Conservation (phyloP, 92 coral and sea anemone species). For the Phenganax stokvisi region DNA sequence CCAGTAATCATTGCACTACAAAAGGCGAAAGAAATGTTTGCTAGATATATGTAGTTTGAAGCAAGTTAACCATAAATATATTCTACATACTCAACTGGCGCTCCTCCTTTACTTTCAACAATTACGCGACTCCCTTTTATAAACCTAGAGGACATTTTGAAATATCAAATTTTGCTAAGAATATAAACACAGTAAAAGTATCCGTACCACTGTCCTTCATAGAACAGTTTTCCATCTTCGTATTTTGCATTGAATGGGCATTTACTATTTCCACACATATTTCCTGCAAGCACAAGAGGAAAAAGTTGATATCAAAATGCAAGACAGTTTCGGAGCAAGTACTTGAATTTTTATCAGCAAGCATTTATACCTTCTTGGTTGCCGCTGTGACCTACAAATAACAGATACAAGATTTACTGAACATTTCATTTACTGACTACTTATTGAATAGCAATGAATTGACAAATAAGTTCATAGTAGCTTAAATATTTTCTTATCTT, state of each 20-base stretch:
- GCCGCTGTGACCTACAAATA: constrained; percentile 37
- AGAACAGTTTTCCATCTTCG: constrained; percentile 97
- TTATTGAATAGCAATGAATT: background rate
- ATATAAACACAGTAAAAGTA: background rate
- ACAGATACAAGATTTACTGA: background rate
- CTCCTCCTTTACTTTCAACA: constrained; percentile 87
- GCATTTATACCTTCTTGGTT: constrained; percentile 23
- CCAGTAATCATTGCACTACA: constrained; percentile 88
- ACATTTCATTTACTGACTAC: background rate
- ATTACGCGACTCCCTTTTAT: constrained; percentile 78
- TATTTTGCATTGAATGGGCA: constrained; percentile 88
- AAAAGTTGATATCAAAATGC: too few species aligned
- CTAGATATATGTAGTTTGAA: background rate
- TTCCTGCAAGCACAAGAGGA: background rate
- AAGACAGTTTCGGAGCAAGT: background rate
- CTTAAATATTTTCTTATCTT: constrained; percentile 20
- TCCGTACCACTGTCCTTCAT: constrained; percentile 94
- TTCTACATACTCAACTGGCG: constrained; percentile 62
- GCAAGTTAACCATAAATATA: background rate
- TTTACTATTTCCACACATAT: constrained; percentile 44
- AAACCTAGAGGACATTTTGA: constrained; percentile 57
- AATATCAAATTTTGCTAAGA: background rate
- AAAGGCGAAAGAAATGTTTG: background rate
- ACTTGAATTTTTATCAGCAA: background rate
- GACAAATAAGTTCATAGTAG: background rate